Percentiles rank a stretch among this genome's conserved stretches.
Evolutionary conservation across 1,140 invertebrate species (phyloP).

Genomic region (Acyrthosiphon pisum): DNA sequence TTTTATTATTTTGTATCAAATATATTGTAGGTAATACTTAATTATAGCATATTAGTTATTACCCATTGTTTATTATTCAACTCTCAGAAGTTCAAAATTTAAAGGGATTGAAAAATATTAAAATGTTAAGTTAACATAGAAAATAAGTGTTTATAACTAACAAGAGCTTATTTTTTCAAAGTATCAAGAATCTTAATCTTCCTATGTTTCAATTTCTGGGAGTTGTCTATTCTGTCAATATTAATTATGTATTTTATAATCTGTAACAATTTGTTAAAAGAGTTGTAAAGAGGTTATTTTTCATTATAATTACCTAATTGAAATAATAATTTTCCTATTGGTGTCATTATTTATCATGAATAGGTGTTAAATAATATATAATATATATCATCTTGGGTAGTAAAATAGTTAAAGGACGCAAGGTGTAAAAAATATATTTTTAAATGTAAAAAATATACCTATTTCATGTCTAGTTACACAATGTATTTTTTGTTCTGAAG

Average conservation of each 20-base stretch:
- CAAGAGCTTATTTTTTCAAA: too few relatives aligned
- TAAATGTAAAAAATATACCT: neutral
- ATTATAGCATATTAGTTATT: neutral
- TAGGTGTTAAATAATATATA: neutral
- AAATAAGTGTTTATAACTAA: neutral
- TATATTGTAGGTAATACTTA: neutral
- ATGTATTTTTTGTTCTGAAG: neutral
- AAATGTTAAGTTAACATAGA: neutral
- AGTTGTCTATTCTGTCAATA: neutral
- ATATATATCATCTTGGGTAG: slow-evolving; percentile 14
- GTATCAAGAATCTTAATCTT: neutral
- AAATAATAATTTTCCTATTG: neutral
- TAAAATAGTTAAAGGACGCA: slow-evolving; percentile 11
- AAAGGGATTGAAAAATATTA: neutral
- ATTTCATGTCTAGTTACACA: neutral
- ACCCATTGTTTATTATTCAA: neutral
- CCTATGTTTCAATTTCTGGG: neutral
- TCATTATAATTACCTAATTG: neutral
- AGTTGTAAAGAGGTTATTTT: too few relatives aligned
- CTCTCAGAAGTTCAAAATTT: neutral
- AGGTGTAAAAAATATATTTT: slow-evolving; percentile 45
- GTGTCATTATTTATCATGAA: neutral
- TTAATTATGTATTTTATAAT: neutral
- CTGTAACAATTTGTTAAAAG: neutral
- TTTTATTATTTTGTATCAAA: neutral